Conservation (phyloP, 2,797 vertebrate genomes). For the Gambusia yucatana region DNA sequence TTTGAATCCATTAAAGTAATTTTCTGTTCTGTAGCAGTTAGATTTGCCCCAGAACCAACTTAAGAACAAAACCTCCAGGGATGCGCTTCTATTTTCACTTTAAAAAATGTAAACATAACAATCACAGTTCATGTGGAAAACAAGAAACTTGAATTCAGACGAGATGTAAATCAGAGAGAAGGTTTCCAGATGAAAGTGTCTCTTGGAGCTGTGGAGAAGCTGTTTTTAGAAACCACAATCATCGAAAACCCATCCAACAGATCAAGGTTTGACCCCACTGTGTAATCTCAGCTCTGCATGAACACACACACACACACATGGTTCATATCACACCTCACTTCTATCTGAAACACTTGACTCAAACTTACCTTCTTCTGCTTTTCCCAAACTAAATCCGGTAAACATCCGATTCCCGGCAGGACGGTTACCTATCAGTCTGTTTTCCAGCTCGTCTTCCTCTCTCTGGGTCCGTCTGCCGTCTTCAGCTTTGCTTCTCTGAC, state of each 20-base stretch:
- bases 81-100: neutral
- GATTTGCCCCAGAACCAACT: neutral
- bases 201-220: neutral
- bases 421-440: neutral
- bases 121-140: neutral
- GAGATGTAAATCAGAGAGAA: neutral
- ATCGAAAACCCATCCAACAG: conserved; percentile 1
- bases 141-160: neutral
- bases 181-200: neutral
- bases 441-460: conserved; percentile 19
- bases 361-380: conserved; percentile 43
- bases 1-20: neutral
- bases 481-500: conserved; percentile 42
- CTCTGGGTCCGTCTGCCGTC: conserved; percentile 34
- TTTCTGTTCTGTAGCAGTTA: neutral
- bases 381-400: conserved; percentile 26
- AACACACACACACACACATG: neutral
- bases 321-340: neutral
- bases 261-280: conserved; percentile 5
- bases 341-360: neutral
- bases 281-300: neutral
- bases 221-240: conserved; percentile 12
- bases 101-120: neutral
- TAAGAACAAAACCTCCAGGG: neutral
- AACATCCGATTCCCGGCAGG: conserved; percentile 19